Evolutionary conservation across 64 coral and sea anemone genomes (phyloP).

Genomic region (Hydrozoanthus tunicans): DNA sequence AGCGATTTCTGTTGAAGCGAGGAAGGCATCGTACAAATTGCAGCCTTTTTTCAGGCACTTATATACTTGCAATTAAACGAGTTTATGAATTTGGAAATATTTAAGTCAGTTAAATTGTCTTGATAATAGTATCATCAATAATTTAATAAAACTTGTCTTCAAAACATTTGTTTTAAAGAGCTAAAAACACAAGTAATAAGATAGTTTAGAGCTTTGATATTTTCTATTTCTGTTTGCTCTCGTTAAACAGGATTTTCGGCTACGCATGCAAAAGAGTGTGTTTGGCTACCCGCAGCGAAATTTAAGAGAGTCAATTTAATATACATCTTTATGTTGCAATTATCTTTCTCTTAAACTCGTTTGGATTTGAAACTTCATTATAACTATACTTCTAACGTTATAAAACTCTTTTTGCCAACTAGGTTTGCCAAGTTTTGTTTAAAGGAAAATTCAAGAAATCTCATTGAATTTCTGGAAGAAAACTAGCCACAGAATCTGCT

Average conservation of each 20-base stretch:
- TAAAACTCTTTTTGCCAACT: neutral
- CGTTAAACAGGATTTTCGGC: neutral
- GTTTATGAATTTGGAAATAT: slow-evolving; percentile 6
- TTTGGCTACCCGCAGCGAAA: slow-evolving; percentile 23
- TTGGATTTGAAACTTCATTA: neutral
- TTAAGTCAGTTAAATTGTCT: slow-evolving; percentile 26
- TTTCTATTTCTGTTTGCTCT: neutral
- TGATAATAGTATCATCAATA: slow-evolving; percentile 11
- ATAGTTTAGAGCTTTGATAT: neutral
- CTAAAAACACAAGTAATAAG: neutral
- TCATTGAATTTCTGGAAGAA: slow-evolving; percentile 23
- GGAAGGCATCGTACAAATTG: neutral
- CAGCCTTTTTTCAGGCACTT: neutral
- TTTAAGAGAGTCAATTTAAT: slow-evolving; percentile 17
- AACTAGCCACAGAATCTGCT: slow-evolving; percentile 3
- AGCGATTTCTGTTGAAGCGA: neutral
- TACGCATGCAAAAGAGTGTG: too few relatives aligned
- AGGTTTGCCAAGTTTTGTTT: neutral
- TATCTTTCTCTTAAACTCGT: neutral
- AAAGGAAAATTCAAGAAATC: neutral
- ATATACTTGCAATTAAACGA: slow-evolving; percentile 16
- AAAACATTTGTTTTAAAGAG: slow-evolving; percentile 30
- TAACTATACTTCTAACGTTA: neutral
- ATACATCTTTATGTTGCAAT: neutral
- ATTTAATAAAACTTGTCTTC: slow-evolving; percentile 33